phyloP scores from a whole-genome alignment of 2,113 vertebrate genomes.

The Aldabrachelys gigantea region DNA sequence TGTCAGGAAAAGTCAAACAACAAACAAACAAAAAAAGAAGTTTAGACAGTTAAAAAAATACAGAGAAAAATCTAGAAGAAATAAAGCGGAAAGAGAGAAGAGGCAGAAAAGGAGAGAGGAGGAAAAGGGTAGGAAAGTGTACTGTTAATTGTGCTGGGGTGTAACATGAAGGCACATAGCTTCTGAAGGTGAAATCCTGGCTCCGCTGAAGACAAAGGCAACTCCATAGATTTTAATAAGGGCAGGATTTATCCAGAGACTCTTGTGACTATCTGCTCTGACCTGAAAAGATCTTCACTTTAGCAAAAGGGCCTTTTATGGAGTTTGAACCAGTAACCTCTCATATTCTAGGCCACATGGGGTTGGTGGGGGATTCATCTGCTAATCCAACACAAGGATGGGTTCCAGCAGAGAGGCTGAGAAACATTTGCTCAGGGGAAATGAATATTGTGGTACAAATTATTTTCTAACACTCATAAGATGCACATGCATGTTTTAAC shows the following conservation, averaged over 20 bases:
- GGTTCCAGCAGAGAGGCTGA: background rate
- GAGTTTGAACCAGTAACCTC: background rate
- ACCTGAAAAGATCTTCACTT: background rate
- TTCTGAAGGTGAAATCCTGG: background rate
- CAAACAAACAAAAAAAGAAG: background rate
- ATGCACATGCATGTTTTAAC: background rate
- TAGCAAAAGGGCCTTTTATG: background rate
- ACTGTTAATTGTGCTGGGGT: background rate
- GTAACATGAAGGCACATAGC: background rate
- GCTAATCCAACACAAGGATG: background rate
- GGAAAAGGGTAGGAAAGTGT: background rate
- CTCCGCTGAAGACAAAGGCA: background rate
- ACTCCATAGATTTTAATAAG: background rate
- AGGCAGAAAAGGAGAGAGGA: background rate
- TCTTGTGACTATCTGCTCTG: accelerated
- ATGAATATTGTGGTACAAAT: background rate
- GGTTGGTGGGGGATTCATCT: background rate
- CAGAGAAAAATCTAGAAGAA: background rate
- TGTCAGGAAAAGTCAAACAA: background rate
- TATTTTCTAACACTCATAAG: background rate
- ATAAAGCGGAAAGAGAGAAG: background rate
- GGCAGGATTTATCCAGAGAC: background rate
- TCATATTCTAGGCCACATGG: background rate
- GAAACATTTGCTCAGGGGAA: background rate
- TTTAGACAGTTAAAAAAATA: background rate